phyloP scores from a whole-genome alignment of 2,888 invertebrate species.

The Parascotia fuliginaria region DNA sequence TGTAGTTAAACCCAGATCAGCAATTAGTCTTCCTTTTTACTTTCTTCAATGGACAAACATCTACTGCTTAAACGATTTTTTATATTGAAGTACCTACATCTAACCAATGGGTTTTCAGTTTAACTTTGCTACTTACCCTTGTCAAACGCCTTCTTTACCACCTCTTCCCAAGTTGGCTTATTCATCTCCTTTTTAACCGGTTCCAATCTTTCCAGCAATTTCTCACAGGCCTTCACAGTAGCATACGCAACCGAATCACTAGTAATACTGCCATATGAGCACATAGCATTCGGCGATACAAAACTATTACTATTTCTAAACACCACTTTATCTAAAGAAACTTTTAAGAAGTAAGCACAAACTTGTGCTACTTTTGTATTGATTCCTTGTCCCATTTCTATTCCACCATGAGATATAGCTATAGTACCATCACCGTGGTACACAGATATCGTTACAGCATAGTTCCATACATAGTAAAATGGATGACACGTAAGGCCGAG shows the following conservation, averaged over 20 bases:
- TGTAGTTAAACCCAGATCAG: too few species aligned
- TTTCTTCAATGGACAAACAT: too few species aligned
- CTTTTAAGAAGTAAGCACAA: constrained; percentile 88
- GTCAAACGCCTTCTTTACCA: constrained; percentile 77
- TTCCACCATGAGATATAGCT: constrained; percentile 88
- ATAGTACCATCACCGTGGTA: constrained; percentile 89
- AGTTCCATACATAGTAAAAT: constrained; percentile 81
- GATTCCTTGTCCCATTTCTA: constrained; percentile 92
- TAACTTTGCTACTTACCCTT: constrained; percentile 54
- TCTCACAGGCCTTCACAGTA: constrained; percentile 81
- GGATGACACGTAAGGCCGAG: constrained; percentile 88
- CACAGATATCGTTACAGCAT: constrained; percentile 86
- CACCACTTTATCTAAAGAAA: constrained; percentile 85
- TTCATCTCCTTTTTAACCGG: constrained; percentile 67
- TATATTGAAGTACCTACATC: too few species aligned
- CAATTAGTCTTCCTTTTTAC: too few species aligned
- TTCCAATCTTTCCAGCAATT: constrained; percentile 74
- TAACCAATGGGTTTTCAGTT: too few species aligned
- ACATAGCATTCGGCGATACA: constrained; percentile 88
- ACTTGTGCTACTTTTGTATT: constrained; percentile 89
- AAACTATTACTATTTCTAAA: constrained; percentile 89
- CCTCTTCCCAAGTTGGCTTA: constrained; percentile 80
- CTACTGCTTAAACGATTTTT: too few species aligned
- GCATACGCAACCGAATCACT: constrained; percentile 89
- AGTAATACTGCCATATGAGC: constrained; percentile 89